phyloP scores from a whole-genome alignment of 2,888 invertebrate species.

The Caenorhabditis sinica region DNA sequence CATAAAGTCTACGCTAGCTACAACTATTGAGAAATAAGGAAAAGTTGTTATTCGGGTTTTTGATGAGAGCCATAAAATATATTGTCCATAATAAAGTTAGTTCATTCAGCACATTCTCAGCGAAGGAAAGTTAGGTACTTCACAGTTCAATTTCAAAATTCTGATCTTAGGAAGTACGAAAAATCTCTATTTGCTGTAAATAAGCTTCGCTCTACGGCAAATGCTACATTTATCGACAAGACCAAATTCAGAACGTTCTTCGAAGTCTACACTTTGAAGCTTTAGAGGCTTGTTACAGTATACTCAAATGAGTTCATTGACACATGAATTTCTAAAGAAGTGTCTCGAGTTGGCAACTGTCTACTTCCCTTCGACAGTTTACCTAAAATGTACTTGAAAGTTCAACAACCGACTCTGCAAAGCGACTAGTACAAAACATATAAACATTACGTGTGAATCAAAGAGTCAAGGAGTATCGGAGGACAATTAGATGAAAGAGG shows the following conservation, averaged over 20 bases:
- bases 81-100: slow-evolving; percentile 8
- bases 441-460: slow-evolving; percentile 13
- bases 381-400: slow-evolving; percentile 25
- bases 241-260: background rate
- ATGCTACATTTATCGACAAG: too few relatives aligned
- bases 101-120: background rate
- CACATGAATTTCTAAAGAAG: background rate
- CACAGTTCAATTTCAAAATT: too few relatives aligned
- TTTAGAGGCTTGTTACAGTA: background rate
- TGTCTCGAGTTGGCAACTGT: background rate
- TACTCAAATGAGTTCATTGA: background rate
- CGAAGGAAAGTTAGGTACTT: too few relatives aligned
- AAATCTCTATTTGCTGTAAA: too few relatives aligned
- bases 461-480: slow-evolving; percentile 36
- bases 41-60: slow-evolving; percentile 3
- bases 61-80: slow-evolving; percentile 12
- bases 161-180: too few relatives aligned
- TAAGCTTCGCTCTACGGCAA: too few relatives aligned
- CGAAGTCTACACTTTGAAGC: too few relatives aligned
- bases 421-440: slow-evolving; percentile 6
- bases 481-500: slow-evolving; percentile 4
- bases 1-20: background rate
- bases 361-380: background rate
- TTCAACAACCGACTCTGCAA: slow-evolving; percentile 26
- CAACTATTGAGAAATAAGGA: slow-evolving; percentile 5